Evolutionary conservation across 2,797 vertebrate genomes (phyloP), one percentile per base, ranked within the genome.

Genomic region (Fundulus diaphanus): DNA sequence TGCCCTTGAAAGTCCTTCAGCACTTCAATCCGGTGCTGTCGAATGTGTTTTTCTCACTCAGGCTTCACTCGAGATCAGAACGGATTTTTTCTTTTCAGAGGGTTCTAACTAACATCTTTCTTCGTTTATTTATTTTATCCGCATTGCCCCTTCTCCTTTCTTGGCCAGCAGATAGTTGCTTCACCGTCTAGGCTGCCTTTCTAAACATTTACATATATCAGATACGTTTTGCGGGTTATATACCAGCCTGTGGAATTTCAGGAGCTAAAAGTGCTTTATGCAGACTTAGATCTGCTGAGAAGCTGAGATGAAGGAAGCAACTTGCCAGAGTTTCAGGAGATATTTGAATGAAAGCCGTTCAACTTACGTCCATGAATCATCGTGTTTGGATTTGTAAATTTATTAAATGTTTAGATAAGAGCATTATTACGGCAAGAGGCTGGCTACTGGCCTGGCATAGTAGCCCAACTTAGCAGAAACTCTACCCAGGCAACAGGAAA

Each of bases 1-100:
- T 77, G 88, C 85, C 89, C 90, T 91, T 90, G 88, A 83, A 75
- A 80, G 76, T 82, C 76, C 76, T 83, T 76, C 51, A 33, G 33
- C 63, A 72, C 57, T 68, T 51, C 37, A 29, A 70, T 82, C 73
- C 78, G 71, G 72, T 75, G 22, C 63, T 16, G 16, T 37, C 5
- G 63, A 66, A 72, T 40, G 61, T 66, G 70, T 71, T 66, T 67
- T 56, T 76, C 65, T 72, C 27, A 1, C 6, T 68, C 67, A 13
- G 40, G 82, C 79, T 88, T 89, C 82, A 82, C 78, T 77, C 77
- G 78, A 80, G 59, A 68, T 74, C 51, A 27, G 5, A 24, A 46
- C 29, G 61, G 70, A 49, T 24, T 24, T 77, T 79, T 85, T 77
- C 85, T 73, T 51, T 75, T 83, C 0, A 12, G 31, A 65, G 57